Evolutionary conservation across 2,797 vertebrate genomes (phyloP).

Genomic region (Dallia pectoralis): DNA sequence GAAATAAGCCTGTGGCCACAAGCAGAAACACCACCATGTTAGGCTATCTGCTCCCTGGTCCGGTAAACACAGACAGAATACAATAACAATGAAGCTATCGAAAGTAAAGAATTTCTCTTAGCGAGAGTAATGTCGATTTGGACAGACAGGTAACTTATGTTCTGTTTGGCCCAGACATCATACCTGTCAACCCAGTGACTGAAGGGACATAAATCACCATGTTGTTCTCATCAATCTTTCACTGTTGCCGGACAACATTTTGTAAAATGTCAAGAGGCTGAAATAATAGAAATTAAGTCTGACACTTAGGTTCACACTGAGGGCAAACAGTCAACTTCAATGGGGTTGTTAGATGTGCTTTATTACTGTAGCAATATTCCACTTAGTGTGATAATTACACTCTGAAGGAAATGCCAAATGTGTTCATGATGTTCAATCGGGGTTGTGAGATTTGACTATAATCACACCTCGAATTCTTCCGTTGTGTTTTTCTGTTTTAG

Average conservation of each 20-base stretch:
- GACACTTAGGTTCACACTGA: not conserved
- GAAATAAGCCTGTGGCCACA: constrained; percentile 32
- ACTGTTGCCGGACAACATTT: not conserved
- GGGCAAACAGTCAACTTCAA: not conserved
- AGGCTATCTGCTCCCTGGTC: not conserved
- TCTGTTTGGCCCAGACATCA: not conserved
- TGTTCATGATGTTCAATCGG: not conserved
- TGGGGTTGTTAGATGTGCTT: not conserved
- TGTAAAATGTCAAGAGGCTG: not conserved
- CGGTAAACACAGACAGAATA: not conserved
- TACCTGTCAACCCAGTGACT: not conserved
- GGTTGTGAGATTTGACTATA: not conserved
- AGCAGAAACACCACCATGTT: not conserved
- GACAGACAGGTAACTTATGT: not conserved
- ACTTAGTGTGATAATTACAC: not conserved
- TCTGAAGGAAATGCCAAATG: not conserved
- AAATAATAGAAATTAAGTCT: not conserved
- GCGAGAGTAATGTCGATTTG: not conserved
- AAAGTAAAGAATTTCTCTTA: not conserved
- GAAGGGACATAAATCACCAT: not conserved
- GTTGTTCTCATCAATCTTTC: not conserved
- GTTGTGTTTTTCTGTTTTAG: not conserved
- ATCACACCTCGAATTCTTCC: not conserved
- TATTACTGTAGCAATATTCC: not conserved
- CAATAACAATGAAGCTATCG: not conserved